Evolutionary conservation across 2,797 vertebrate genomes (phyloP).

Genomic region (Paguma larvata): DNA sequence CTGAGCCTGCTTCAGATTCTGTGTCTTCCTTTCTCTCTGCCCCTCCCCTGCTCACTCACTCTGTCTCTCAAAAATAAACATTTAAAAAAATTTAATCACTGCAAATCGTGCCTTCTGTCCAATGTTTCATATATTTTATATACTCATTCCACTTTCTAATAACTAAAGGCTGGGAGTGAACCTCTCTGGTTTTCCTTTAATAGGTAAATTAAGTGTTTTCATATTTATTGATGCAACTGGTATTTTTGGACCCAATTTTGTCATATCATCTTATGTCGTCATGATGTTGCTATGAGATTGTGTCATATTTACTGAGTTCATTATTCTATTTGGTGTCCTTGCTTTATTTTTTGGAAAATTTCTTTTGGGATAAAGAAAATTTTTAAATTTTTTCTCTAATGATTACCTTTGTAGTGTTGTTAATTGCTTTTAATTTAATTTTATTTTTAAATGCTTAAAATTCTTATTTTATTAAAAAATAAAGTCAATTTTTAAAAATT

Average conservation of each 20-base stretch:
- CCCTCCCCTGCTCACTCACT: too few relatives aligned
- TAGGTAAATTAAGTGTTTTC: not conserved
- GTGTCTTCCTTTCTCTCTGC: too few relatives aligned
- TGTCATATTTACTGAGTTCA: not conserved
- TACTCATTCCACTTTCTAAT: not conserved
- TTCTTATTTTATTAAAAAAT: not conserved
- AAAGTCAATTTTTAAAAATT: not conserved
- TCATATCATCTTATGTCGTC: not conserved
- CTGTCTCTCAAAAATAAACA: too few relatives aligned
- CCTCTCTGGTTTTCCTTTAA: not conserved
- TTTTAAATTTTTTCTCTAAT: not conserved
- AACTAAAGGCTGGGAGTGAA: not conserved
- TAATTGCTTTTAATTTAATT: not conserved
- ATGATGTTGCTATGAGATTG: not conserved
- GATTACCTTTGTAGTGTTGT: not conserved
- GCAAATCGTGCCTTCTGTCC: not conserved
- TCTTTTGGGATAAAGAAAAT: not conserved
- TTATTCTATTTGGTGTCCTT: not conserved
- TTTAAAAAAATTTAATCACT: not conserved
- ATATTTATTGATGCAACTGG: not conserved
- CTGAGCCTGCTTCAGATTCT: too few relatives aligned
- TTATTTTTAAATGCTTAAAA: not conserved
- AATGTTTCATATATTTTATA: not conserved
- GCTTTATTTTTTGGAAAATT: not conserved
- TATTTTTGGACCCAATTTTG: not conserved